Evolutionary conservation across 2,797 vertebrate genomes (phyloP), one percentile per base, ranked within the genome.

Genomic region (Sebastes iracundus): DNA sequence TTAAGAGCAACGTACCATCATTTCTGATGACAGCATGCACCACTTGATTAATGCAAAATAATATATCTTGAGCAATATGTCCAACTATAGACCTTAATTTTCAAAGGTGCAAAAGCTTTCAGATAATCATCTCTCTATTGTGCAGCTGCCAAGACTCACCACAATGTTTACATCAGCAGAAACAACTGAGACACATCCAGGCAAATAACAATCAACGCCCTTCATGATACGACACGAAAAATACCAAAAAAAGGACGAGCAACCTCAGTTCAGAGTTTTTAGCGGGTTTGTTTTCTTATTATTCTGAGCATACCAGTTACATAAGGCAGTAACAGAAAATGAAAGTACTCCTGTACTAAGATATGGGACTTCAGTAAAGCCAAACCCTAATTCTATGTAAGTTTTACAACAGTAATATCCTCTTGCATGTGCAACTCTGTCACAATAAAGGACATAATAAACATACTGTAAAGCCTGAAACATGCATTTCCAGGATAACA

Each of bases 61-160:
- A 20, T 22, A 22, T 4, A 49, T 67, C 22, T 42, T 60, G 25
- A 75, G 55, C 16, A 75, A 65, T 33, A 27, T 33, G 30, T 23
- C 28, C 7, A 71, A 11, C 20, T 32, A 25, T 3, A 25, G 4
- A 28, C 9, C 22, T 46, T 16, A 3, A 22, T 32, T 46, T 68
- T 61, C 4, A 67, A 28, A 33, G 9, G 5, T 70, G 33, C 13
- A 46, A 30, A 59, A 0, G 30, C 22, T 59, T 75, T 27, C 18
- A 62, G 23, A 74, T 74, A 61, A 70, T 85, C 25, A 76, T 67
- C 10, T 55, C 6, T 73, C 61, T 76, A 5, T 68, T 84, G 56
- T 86, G 35, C 49, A 75, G 32, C 73, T 83, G 4, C 55, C 49
- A 80, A 78, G 28, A 8, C 18, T 72, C 35, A 56, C 42, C 58